These are phyloP conservation scores for Ceraclea dissimilis DNA, from an alignment of 2,888 invertebrate genomes.

Conservation along the genomic window DNA sequence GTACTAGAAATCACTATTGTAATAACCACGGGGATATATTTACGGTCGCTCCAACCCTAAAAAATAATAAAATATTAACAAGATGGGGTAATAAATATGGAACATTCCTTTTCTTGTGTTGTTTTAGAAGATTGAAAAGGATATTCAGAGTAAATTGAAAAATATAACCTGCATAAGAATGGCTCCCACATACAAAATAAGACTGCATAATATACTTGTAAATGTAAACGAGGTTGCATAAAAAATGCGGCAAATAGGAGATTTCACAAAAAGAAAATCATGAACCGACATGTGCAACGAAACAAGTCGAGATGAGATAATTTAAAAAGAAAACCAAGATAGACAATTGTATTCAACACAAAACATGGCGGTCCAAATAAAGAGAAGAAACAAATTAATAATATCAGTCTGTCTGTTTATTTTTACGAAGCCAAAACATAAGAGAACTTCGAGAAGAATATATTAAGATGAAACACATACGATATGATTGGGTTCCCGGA, in stretches of 20 bases:
- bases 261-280: too few species aligned
- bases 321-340: too few species aligned
- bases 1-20: neutral
- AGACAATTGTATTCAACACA: too few species aligned
- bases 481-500: too few species aligned
- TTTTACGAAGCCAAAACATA: too few species aligned
- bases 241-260: neutral
- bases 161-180: neutral
- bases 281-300: too few species aligned
- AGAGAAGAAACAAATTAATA: too few species aligned
- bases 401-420: too few species aligned
- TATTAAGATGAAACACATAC: too few species aligned
- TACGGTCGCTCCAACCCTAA: neutral
- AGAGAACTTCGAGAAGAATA: too few species aligned
- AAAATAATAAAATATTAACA: conserved; percentile 1
- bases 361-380: too few species aligned
- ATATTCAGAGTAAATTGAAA: conserved; percentile 1
- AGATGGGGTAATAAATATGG: neutral
- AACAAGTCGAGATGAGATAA: too few species aligned
- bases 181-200: neutral
- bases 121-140: neutral
- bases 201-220: neutral
- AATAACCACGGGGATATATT: conserved; percentile 1
- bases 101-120: neutral
- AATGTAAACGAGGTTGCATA: neutral